Evolutionary conservation across 1,140 invertebrate genomes (phyloP).

Genomic region (Drosophila virilis): DNA sequence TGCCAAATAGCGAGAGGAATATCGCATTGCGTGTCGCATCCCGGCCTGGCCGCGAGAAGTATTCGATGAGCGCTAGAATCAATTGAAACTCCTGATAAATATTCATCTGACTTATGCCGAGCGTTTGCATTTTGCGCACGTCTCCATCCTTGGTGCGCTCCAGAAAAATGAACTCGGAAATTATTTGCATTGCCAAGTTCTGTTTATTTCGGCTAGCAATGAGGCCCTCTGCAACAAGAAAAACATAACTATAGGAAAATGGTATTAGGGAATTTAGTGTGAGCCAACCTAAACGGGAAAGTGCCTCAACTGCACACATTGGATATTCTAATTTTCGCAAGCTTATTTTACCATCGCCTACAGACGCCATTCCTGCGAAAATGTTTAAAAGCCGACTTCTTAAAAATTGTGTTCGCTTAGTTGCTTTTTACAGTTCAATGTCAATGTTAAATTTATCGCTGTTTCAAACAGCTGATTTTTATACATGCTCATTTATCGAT

Average conservation of each 20-base stretch:
- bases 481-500: conserved; percentile 7
- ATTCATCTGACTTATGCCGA: conserved; percentile 85
- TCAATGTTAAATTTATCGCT: not conserved
- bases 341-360: conserved; percentile 55
- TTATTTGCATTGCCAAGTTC: conserved; percentile 89
- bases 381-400: not conserved
- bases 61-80: conserved; percentile 90
- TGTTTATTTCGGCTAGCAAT: conserved; percentile 72
- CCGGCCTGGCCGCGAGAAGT: conserved; percentile 88
- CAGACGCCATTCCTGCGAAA: conserved; percentile 46
- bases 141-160: conserved; percentile 85
- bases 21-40: conserved; percentile 92
- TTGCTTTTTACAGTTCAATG: conserved; percentile 24
- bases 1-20: conserved; percentile 91
- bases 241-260: not conserved
- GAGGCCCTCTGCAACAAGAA: conserved; percentile 57
- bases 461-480: not conserved
- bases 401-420: not conserved
- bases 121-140: conserved; percentile 60
- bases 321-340: conserved; percentile 87
- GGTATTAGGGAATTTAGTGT: not conserved
- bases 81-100: conserved; percentile 91
- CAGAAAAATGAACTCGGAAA: conserved; percentile 92
- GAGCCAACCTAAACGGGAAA: conserved; percentile 86
- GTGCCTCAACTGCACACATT: conserved; percentile 87